A percentile compares a stretch with the other conserved stretches of the same genome.
Evolutionary conservation across 2,113 vertebrate genomes (phyloP).

Genomic region (Seriola dumerili): DNA sequence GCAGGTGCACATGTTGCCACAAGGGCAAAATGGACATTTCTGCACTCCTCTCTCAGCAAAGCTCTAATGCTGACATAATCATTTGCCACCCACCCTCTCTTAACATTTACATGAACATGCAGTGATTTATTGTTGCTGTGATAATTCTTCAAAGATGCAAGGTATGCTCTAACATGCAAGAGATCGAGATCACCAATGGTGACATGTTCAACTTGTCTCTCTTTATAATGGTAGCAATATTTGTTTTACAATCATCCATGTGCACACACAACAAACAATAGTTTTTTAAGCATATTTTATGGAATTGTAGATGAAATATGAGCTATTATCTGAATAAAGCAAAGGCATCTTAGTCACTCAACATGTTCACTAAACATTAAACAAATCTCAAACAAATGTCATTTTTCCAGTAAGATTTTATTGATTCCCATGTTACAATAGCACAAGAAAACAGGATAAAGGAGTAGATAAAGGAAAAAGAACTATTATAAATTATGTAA

Average conservation of each 20-base stretch:
- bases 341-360: not conserved
- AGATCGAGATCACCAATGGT: slow-evolving; percentile 11
- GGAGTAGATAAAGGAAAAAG: not conserved
- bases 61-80: slow-evolving; percentile 75
- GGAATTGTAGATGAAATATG: not conserved
- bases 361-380: not conserved
- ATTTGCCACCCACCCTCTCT: slow-evolving; percentile 70
- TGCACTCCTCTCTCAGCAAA: slow-evolving; percentile 73
- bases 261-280: not conserved
- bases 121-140: slow-evolving; percentile 70
- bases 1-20: slow-evolving; percentile 78
- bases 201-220: slow-evolving; percentile 11
- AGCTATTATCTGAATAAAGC: not conserved
- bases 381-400: slow-evolving; percentile 6
- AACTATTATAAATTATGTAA: not conserved
- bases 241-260: not conserved
- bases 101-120: slow-evolving; percentile 72
- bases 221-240: not conserved
- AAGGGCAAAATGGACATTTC: slow-evolving; percentile 77
- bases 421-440: not conserved
- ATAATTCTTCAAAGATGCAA: slow-evolving; percentile 56
- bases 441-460: not conserved
- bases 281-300: not conserved
- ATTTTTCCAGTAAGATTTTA: not conserved
- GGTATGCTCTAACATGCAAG: slow-evolving; percentile 7